phyloP scores from a whole-genome alignment of 23 tunicate species.

The Styela clava region DNA sequence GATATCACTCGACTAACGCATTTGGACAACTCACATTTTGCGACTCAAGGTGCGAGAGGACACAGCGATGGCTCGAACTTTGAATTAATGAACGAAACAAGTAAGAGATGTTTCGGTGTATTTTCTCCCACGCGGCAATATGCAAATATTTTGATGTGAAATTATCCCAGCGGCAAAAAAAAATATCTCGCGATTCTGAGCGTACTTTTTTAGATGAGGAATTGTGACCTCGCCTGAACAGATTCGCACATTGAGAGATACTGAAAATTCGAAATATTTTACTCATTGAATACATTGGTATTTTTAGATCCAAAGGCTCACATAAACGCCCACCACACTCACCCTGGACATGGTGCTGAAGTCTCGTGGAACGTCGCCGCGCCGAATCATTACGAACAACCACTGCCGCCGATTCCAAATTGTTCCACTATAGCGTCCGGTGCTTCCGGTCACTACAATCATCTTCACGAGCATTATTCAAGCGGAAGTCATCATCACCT shows the following conservation, averaged over 20 bases:
- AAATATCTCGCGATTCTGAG: too few species aligned
- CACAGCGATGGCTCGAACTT: constrained; percentile 27
- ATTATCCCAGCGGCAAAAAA: too few species aligned
- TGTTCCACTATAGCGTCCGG: constrained; percentile 34
- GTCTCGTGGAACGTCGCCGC: background rate
- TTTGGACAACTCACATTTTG: constrained; percentile 12
- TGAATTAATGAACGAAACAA: constrained; percentile 3
- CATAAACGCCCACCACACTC: constrained; percentile 14
- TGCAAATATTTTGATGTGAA: too few species aligned
- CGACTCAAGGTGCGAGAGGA: constrained; percentile 4
- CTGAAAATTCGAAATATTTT: too few species aligned
- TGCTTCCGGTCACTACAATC: constrained; percentile 65
- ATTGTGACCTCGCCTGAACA: too few species aligned
- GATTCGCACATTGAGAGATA: too few species aligned
- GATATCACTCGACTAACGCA: constrained; percentile 13
- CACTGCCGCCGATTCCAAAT: constrained; percentile 29
- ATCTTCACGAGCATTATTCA: constrained; percentile 51
- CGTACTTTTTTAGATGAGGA: too few species aligned
- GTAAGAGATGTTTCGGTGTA: constrained; percentile 13
- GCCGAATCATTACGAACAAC: constrained; percentile 56
- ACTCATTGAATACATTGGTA: too few species aligned
- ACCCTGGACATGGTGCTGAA: constrained; percentile 19
- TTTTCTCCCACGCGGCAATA: too few species aligned
- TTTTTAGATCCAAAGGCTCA: too few species aligned
- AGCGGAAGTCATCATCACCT: constrained; percentile 27